Base-by-base conservation (phyloP, 2,113 vertebrate genomes). In the Lota lota region DNA sequence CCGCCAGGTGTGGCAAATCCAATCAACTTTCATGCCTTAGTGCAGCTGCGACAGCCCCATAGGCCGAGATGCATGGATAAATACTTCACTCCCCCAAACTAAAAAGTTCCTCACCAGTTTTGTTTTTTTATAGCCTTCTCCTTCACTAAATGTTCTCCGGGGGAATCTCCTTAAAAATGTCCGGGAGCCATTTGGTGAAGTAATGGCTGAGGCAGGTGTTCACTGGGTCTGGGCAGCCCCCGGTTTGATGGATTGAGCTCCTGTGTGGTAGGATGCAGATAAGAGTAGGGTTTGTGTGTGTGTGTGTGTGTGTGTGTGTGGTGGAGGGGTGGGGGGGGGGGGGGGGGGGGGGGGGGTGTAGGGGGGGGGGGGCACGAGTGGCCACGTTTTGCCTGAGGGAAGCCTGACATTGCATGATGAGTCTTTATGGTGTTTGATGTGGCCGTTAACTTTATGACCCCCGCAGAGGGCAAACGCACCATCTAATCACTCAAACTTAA, bases 361-460 rank as follows among this genome's bases (percentile, higher is more conserved):
- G 10, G 58, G 10, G 58, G 21, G 19, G 14, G 58, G 21, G 58
- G 21, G 58, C 21, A 15, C 14, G 61, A 4, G 28, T 7, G 28
- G 28, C 28, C 40, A 14, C 10, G 40, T 47, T 10, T 22, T 64
- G 61, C 79, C 79, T 62, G 56, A 54, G 72, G 72, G 65, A 75
- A 69, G 69, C 61, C 72, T 66, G 67, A 78, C 67, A 66, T 69
- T 54, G 68, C 68, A 16, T 56, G 62, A 74, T 80, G 73, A 70
- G 57, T 80, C 73, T 78, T 74, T 64, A 76, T 77, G 78, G 76
- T 76, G 80, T 33, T 80, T 74, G 76, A 77, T 85, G 77, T 68
- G 72, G 72, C 65, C 63, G 72, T 81, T 75, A 85, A 79, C 75
- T 83, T 77, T 61, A 79, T 73, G 69, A 79, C 76, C 74, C 40